Evolutionary conservation across 2,888 invertebrate species (phyloP).

Genomic region (Elaeidobius kamerunicus): DNA sequence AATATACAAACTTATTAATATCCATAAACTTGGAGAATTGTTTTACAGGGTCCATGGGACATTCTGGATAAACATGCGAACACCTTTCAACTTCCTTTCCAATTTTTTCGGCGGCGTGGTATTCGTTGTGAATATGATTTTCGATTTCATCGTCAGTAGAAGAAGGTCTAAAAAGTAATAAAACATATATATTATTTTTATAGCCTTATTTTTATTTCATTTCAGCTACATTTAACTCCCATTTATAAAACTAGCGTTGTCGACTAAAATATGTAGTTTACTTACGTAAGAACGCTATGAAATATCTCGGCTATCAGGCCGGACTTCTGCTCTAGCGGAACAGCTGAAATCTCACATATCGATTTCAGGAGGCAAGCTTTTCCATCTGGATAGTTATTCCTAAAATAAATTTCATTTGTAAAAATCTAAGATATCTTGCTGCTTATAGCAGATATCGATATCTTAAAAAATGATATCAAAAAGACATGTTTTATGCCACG

Average conservation of each 20-base stretch:
- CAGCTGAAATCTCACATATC: constrained; percentile 67
- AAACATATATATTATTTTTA: too few species aligned
- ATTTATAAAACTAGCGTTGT: too few species aligned
- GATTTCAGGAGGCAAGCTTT: constrained; percentile 69
- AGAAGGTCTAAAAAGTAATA: constrained; percentile 59
- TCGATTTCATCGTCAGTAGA: constrained; percentile 63
- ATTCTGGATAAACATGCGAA: constrained; percentile 62
- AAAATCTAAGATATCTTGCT: too few species aligned
- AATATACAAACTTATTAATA: constrained; percentile 25
- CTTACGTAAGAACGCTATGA: constrained; percentile 68
- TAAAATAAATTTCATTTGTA: constrained; percentile 39
- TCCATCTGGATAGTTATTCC: constrained; percentile 62
- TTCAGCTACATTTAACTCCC: too few species aligned
- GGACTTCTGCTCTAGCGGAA: constrained; percentile 55
- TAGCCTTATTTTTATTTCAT: too few species aligned
- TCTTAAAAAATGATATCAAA: too few species aligned
- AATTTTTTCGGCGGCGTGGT: constrained; percentile 67
- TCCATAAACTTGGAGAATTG: constrained; percentile 30
- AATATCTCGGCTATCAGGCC: constrained; percentile 65
- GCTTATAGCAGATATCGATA: too few species aligned
- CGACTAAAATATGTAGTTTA: too few species aligned
- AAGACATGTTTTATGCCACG: too few species aligned
- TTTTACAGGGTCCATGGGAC: constrained; percentile 46
- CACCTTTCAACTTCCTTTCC: constrained; percentile 58
- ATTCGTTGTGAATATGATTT: constrained; percentile 67